phyloP scores from a whole-genome alignment of 53 echinoderm and acorn worm genomes.

The Zoroaster sp. region DNA sequence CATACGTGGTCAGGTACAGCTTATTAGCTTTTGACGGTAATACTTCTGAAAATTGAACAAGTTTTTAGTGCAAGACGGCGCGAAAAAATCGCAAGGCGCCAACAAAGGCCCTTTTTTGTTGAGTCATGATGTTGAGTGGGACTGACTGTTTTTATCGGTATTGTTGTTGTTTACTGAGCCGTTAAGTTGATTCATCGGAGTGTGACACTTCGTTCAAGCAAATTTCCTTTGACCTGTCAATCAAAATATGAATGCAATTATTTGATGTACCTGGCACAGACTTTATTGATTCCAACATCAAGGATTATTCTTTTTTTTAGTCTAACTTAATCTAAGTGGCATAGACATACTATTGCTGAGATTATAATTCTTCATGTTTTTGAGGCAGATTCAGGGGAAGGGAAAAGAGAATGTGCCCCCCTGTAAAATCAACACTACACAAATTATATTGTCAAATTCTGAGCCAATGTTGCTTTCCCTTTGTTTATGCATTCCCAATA shows the following conservation, averaged over 20 bases:
- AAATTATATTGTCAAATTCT: no score
- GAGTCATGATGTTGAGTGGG: conserved; percentile 16
- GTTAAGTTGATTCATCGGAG: neutral
- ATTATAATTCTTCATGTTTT: neutral
- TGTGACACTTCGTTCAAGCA: neutral
- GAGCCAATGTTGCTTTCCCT: no score
- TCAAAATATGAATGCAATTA: conserved; percentile 37
- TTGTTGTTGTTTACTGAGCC: conserved; percentile 18
- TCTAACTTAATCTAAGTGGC: no score
- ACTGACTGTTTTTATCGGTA: neutral
- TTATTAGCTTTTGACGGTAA: conserved; percentile 14
- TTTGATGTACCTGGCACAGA: neutral
- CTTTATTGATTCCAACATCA: neutral
- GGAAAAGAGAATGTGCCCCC: neutral
- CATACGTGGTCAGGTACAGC: neutral
- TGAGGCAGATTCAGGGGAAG: neutral
- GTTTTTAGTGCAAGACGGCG: conserved; percentile 48
- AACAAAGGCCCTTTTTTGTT: conserved; percentile 10
- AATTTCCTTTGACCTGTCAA: conserved; percentile 25
- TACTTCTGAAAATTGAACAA: conserved; percentile 36
- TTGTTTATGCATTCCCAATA: no score
- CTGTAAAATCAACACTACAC: neutral
- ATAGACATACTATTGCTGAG: neutral
- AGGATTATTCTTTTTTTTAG: no score
- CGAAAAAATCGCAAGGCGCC: neutral